Conservation (phyloP, 2,797 vertebrate species). For the Ctenosaura bakeri region DNA sequence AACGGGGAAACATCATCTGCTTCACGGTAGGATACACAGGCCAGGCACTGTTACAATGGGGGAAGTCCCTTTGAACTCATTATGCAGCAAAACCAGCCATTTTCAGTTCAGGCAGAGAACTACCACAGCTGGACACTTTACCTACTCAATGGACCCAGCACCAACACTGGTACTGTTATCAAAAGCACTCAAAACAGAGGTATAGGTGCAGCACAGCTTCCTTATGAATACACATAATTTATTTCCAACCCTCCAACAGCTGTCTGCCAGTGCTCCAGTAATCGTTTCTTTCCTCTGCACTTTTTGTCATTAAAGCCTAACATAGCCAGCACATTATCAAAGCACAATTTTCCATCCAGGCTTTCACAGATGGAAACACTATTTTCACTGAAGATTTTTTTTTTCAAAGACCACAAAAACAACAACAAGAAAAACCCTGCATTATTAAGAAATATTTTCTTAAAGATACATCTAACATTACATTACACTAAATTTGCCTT, state of each 20-base stretch:
- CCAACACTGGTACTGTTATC: neutral
- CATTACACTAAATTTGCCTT: neutral
- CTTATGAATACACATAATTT: neutral
- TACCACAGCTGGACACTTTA: neutral
- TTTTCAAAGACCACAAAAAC: neutral
- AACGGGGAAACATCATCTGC: neutral
- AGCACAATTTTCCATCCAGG: neutral
- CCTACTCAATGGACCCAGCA: no score
- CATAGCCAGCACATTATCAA: neutral
- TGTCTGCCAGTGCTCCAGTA: neutral
- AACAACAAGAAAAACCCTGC: neutral
- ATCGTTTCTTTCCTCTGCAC: neutral
- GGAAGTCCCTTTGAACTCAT: neutral
- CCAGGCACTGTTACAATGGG: neutral
- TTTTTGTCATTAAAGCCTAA: neutral
- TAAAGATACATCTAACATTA: neutral
- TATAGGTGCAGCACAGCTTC: neutral
- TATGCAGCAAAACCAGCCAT: neutral
- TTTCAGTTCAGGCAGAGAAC: neutral
- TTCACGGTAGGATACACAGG: neutral
- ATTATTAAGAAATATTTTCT: neutral
- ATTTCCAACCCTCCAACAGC: neutral
- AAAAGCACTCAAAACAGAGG: neutral
- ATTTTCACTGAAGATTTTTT: neutral
- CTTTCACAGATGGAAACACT: neutral